Conservation (phyloP, 1,140 invertebrate species). For the Notospermus geniculatus region DNA sequence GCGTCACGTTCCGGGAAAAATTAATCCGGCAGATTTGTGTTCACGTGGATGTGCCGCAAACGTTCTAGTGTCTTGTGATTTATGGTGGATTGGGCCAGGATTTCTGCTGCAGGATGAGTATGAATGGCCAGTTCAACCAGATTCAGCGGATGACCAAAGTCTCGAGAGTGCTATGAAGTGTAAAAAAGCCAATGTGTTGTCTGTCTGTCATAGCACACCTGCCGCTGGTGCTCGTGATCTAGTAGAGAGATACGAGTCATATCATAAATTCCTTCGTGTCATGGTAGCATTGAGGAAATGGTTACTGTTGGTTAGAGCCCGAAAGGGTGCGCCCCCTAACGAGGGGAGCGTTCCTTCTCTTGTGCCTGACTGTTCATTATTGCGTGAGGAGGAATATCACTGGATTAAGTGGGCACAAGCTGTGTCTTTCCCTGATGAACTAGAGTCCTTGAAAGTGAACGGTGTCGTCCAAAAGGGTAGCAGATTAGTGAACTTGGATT, state of each 20-base stretch:
- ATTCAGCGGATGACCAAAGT: background rate
- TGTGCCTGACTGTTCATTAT: too few relatives aligned
- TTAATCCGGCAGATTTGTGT: slow-evolving; percentile 1
- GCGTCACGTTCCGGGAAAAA: slow-evolving; percentile 5
- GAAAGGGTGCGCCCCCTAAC: background rate
- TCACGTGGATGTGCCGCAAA: background rate
- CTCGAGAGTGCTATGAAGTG: background rate
- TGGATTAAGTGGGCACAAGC: slow-evolving; percentile 5
- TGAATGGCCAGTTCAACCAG: background rate
- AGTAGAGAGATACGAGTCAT: background rate
- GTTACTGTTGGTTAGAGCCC: background rate
- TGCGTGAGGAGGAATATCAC: background rate
- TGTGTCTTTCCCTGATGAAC: background rate
- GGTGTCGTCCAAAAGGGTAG: background rate
- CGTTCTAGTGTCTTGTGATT: background rate
- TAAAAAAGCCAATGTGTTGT: background rate
- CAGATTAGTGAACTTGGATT: background rate
- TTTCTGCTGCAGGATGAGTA: background rate
- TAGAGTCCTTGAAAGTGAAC: background rate
- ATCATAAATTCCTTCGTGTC: background rate
- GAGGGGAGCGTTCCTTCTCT: background rate
- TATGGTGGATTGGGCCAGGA: slow-evolving; percentile 2
- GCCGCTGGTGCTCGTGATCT: background rate
- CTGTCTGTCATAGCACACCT: background rate
- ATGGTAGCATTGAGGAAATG: background rate